Evolutionary conservation across 1,140 invertebrate genomes (phyloP), one percentile per base, ranked within the genome.

Genomic region (Aleiodes sp.): DNA sequence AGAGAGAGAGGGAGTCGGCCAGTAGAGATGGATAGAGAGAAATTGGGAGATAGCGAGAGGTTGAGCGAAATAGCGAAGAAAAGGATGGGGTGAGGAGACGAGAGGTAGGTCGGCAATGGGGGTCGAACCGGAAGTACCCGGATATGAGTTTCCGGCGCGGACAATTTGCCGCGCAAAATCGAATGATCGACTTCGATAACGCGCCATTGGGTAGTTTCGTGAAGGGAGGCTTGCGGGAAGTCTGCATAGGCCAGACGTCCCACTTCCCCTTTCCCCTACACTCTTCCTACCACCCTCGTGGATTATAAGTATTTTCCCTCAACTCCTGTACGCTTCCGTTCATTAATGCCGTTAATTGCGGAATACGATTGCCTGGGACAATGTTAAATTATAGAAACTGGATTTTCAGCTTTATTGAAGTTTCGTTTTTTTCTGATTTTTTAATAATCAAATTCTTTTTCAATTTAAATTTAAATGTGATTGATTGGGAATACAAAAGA

Each of bases 141-240:
- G 84, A 86, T 86, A 86, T 86, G 84, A 86, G 83, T 84, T 85
- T 86, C 84, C 84, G 83, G 80, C 83, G 76, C 80, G 79, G 82
- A 86, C 83, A 84, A 86, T 86, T 86, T 85, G 83, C 83, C 76
- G 74, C 77, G 74, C 76, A 79, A 84, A 84, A 83, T 85, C 84
- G 81, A 85, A 85, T 83, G 78, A 85, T 85, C 82, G 83, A 85
- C 81, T 85, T 73, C 76, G 82, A 82, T 79, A 81, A 83, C 75
- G 71, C 70, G 63, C 67, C 46, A 69, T 66, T 72, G 71, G 71
- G 57, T 70, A 52, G 31, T 39, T 70, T 46, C 24, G 61, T 21
- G 26, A 16, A 46, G 43, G 4, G 10, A 4, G 4, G 8, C 14
- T 14, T 19, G 29, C 28, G 29, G 29, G 61, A 10, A 39, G 35